Evolutionary conservation across 1,140 invertebrate genomes (phyloP).

Genomic region (Drosophila parabipectinata): DNA sequence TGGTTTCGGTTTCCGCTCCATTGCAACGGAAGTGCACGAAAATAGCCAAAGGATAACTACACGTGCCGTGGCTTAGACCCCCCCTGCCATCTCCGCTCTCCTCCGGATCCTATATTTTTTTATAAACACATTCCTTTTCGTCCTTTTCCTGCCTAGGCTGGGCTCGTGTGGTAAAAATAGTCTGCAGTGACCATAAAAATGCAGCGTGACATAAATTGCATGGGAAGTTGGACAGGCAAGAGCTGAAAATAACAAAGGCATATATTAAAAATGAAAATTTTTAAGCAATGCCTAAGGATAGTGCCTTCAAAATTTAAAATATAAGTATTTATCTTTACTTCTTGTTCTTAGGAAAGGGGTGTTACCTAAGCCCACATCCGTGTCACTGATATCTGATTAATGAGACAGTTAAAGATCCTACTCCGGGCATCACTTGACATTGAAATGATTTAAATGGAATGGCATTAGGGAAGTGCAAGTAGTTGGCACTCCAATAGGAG

Average conservation of each 20-base stretch:
- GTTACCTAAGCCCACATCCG: slow-evolving; percentile 1
- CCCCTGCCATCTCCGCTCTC: not conserved
- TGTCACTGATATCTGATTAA: slow-evolving; percentile 21
- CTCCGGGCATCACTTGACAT: slow-evolving; percentile 16
- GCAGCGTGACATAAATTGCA: slow-evolving; percentile 38
- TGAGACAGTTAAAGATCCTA: slow-evolving; percentile 14
- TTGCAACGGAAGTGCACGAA: slow-evolving; percentile 50
- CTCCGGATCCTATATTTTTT: not conserved
- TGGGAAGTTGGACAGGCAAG: slow-evolving; percentile 9
- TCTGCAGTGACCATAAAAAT: slow-evolving; percentile 34
- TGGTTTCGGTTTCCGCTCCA: slow-evolving; percentile 17
- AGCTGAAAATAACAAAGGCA: slow-evolving; percentile 20
- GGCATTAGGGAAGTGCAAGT: slow-evolving; percentile 30
- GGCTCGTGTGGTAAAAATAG: slow-evolving; percentile 32
- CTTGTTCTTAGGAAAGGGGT: no score
- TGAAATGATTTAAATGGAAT: slow-evolving; percentile 25
- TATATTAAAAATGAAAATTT: slow-evolving; percentile 9
- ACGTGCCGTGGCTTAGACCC: slow-evolving; percentile 27
- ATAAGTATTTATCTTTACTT: no score
- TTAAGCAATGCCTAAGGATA: no score
- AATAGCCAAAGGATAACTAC: slow-evolving; percentile 66
- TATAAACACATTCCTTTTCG: not conserved
- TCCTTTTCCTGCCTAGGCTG: not conserved
- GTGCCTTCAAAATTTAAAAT: no score
- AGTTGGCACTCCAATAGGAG: slow-evolving; percentile 7